Percentiles rank a stretch among this genome's conserved stretches.
These are phyloP conservation scores for Drosophila mettleri DNA, from an alignment of 2,888 invertebrate genomes.

Conservation along the genomic window DNA sequence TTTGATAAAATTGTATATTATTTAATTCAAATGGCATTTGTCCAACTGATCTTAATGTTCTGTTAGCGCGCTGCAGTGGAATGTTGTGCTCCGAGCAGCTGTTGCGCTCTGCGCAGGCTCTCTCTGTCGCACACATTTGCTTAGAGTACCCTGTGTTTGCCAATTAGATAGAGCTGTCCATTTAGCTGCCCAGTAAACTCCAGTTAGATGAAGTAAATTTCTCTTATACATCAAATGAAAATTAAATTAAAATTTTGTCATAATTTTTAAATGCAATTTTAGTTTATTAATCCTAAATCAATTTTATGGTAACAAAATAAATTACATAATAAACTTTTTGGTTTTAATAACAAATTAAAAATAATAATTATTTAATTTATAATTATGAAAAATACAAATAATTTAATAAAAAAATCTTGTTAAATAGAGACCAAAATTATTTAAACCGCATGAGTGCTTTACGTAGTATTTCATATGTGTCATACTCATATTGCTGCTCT, in stretches of 20 bases:
- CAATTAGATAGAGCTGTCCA: not conserved
- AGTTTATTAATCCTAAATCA: too few relatives aligned
- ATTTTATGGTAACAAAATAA: too few relatives aligned
- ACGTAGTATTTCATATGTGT: constrained; percentile 28
- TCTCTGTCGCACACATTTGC: constrained; percentile 34
- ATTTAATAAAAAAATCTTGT: too few relatives aligned
- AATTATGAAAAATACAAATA: not conserved
- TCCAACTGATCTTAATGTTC: constrained; percentile 37
- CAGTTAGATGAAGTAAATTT: not conserved
- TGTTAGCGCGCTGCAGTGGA: constrained; percentile 31
- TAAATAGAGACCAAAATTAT: too few relatives aligned
- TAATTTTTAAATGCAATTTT: not conserved
- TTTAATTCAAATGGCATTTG: not conserved
- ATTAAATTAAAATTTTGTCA: not conserved
- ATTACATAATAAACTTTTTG: too few relatives aligned
- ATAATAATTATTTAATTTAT: too few relatives aligned
- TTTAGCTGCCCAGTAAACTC: not conserved
- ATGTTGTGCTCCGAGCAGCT: constrained; percentile 53
- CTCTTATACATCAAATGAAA: not conserved
- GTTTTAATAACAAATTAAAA: too few relatives aligned
- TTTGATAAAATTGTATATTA: not conserved
- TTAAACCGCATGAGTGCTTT: not conserved
- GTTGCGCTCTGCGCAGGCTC: constrained; percentile 59
- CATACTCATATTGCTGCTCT: not conserved
- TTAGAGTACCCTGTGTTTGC: not conserved